Percentiles rank a stretch among this genome's conserved stretches.
Conservation (phyloP, 1,140 invertebrate genomes). For the Penaeus chinensis region DNA sequence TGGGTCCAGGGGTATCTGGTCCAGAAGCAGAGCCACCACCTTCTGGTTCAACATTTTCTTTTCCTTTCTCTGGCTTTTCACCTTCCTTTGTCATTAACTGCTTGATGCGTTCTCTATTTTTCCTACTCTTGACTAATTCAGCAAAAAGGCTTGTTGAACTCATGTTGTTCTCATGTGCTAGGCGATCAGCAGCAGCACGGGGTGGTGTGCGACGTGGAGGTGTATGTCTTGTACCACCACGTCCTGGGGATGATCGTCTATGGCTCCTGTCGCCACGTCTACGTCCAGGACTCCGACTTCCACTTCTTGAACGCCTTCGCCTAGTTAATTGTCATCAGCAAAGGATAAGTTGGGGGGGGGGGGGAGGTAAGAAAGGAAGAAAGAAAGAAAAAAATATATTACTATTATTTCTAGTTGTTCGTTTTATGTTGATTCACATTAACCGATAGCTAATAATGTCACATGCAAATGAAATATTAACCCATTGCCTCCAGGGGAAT, state of each 20-base stretch:
- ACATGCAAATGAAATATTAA: too few relatives aligned
- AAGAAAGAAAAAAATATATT: too few relatives aligned
- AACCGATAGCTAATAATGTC: too few relatives aligned
- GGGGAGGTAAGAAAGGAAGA: too few relatives aligned
- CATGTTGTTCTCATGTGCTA: slow-evolving; percentile 62
- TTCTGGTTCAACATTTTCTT: slow-evolving; percentile 72
- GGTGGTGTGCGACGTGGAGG: slow-evolving; percentile 37
- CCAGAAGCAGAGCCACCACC: slow-evolving; percentile 48
- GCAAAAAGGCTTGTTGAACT: slow-evolving; percentile 76
- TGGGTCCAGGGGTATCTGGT: slow-evolving; percentile 66
- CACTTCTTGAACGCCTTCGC: slow-evolving; percentile 48
- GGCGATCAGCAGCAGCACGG: slow-evolving; percentile 25
- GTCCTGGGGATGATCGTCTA: slow-evolving; percentile 19
- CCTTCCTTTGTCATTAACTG: slow-evolving; percentile 71
- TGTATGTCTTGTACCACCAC: slow-evolving; percentile 17
- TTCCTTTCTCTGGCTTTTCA: slow-evolving; percentile 71
- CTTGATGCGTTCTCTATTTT: slow-evolving; percentile 76
- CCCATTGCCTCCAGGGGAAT: too few relatives aligned
- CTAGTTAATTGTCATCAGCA: not conserved
- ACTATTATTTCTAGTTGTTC: too few relatives aligned
- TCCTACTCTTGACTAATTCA: slow-evolving; percentile 85
- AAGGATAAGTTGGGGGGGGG: too few relatives aligned
- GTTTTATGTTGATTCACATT: too few relatives aligned
- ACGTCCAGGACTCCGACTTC: slow-evolving; percentile 38
- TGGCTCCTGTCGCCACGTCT: slow-evolving; percentile 33